phyloP scores from a whole-genome alignment of 2,888 invertebrate species.

The Aromia moschata region DNA sequence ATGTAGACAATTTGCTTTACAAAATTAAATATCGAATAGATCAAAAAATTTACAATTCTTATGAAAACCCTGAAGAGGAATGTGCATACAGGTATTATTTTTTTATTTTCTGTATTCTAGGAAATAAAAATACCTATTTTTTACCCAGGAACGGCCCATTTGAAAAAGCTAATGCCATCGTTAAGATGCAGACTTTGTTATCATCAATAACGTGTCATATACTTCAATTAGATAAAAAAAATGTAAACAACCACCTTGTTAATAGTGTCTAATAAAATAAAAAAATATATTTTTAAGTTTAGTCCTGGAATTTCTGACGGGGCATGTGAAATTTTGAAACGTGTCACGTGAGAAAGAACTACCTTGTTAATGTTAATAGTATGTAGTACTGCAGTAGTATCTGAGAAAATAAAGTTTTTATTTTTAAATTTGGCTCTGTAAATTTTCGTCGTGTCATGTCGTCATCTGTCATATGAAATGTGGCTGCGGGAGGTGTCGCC shows the following conservation, averaged over 20 bases:
- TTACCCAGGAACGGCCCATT: slow-evolving; percentile 16
- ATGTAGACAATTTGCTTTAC: slow-evolving; percentile 16
- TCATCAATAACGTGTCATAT: slow-evolving; percentile 29
- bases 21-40: slow-evolving; percentile 26
- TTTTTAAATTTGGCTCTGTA: slow-evolving; percentile 24
- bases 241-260: too few relatives aligned
- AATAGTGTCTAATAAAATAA: background rate
- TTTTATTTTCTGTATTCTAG: too few relatives aligned
- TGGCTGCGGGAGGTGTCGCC: slow-evolving; percentile 8
- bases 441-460: slow-evolving; percentile 19
- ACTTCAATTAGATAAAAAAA: slow-evolving; percentile 3
- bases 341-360: too few relatives aligned
- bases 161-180: slow-evolving; percentile 26
- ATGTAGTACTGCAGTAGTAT: too few relatives aligned
- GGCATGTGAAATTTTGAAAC: too few relatives aligned
- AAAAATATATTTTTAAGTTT: background rate
- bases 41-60: background rate
- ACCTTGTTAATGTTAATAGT: too few relatives aligned
- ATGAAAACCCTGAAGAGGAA: too few relatives aligned
- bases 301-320: too few relatives aligned
- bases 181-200: slow-evolving; percentile 25
- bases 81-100: too few relatives aligned
- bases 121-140: too few relatives aligned
- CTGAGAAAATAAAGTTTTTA: too few relatives aligned
- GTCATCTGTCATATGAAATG: slow-evolving; percentile 1